Percentiles rank a stretch among this genome's conserved stretches.
These are phyloP conservation scores for Tenthredo distinguenda DNA, from an alignment of 2,888 invertebrate species.

Conservation along the genomic window DNA sequence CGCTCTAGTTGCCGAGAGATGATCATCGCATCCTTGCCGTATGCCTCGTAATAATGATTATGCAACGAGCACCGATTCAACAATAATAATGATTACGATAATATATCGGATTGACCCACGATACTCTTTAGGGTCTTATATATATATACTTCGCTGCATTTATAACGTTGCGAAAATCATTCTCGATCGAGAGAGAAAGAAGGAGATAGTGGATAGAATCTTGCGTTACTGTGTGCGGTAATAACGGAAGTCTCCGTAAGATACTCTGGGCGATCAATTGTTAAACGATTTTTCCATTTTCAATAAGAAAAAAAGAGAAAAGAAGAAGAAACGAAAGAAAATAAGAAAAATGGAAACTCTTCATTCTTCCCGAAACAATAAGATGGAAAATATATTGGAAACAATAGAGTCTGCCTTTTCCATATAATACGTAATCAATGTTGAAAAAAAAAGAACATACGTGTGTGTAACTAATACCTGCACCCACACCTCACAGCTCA, in stretches of 20 bases:
- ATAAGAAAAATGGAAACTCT: neutral
- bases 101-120: constrained; percentile 40
- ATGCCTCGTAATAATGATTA: neutral
- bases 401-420: neutral
- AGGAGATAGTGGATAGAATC: neutral
- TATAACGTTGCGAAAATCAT: constrained; percentile 7
- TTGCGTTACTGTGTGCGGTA: neutral
- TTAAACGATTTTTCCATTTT: neutral
- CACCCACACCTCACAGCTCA: neutral
- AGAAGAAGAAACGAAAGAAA: neutral
- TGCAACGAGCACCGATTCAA: neutral
- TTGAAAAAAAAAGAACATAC: neutral
- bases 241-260: constrained; percentile 18
- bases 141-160: neutral
- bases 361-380: neutral
- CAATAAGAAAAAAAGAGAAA: neutral
- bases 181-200: neutral
- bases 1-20: constrained; percentile 22
- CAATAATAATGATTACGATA: constrained; percentile 35
- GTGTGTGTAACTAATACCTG: neutral
- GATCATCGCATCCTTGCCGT: neutral
- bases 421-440: neutral
- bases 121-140: constrained; percentile 28
- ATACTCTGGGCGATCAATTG: neutral
- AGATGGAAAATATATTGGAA: neutral